Conservation (phyloP, 2,113 vertebrate genomes). For the Ivindomyrus marchei region DNA sequence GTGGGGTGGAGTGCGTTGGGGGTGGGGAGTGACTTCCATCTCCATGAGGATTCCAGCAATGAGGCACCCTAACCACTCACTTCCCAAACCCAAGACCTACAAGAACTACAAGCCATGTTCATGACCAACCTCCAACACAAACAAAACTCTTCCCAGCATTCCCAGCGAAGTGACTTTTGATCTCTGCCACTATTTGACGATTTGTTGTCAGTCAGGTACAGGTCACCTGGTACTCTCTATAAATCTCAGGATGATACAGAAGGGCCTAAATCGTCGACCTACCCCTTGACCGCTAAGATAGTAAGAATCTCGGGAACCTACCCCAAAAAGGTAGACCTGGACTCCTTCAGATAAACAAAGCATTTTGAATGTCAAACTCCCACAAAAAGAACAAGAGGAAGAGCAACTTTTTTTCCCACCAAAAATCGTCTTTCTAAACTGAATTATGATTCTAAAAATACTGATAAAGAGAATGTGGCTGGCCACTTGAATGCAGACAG, state of each 20-base stretch:
- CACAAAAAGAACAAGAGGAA: not conserved
- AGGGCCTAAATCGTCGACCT: not conserved
- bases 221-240: not conserved
- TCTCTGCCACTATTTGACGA: not conserved
- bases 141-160: not conserved
- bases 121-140: not conserved
- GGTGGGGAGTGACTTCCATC: not conserved
- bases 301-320: not conserved
- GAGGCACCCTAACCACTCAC: slow-evolving; percentile 22
- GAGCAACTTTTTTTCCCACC: not conserved
- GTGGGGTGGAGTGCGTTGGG: not conserved
- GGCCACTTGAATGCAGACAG: not conserved
- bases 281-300: not conserved
- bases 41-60: slow-evolving; percentile 26
- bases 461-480: not conserved
- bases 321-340: not conserved
- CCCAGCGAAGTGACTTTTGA: not conserved
- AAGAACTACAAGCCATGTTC: not conserved
- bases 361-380: not conserved
- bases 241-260: not conserved
- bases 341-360: not conserved
- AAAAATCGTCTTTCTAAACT: not conserved
- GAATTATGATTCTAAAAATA: not conserved
- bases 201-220: not conserved
- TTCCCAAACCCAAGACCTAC: not conserved